Percentiles rank a stretch among this genome's conserved stretches.
phyloP scores from a whole-genome alignment of 2,888 invertebrate species.

The Philaethria dido region DNA sequence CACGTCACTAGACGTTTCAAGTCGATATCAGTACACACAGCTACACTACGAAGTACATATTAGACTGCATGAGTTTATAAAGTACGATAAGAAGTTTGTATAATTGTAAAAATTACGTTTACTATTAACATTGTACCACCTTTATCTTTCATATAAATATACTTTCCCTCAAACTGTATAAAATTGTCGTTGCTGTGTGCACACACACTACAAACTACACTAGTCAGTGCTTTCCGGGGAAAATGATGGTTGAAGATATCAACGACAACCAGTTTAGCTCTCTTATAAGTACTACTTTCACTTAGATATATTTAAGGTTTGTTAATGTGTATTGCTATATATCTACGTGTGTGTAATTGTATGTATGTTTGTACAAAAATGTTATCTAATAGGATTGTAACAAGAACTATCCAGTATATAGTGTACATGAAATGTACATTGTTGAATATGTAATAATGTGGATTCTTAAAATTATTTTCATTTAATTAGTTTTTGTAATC shows the following conservation, averaged over 20 bases:
- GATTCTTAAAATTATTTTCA: no score
- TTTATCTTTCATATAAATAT: conserved; percentile 5
- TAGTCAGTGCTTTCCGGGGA: conserved; percentile 27
- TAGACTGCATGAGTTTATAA: conserved; percentile 18
- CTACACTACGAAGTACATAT: conserved; percentile 18
- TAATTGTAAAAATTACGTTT: conserved; percentile 14
- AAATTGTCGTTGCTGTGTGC: conserved; percentile 9
- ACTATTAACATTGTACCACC: background rate
- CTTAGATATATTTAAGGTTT: conserved; percentile 37
- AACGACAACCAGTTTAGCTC: conserved; percentile 45
- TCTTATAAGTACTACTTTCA: conserved; percentile 46
- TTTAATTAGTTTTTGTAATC: no score
- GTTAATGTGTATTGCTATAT: background rate
- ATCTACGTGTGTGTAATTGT: background rate
- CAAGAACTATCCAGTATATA: background rate
- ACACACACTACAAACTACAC: background rate
- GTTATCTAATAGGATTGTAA: background rate
- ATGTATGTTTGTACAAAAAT: background rate
- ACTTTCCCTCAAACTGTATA: conserved; percentile 4
- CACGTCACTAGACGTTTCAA: conserved; percentile 52
- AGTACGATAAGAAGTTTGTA: conserved; percentile 23
- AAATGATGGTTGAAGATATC: conserved; percentile 40
- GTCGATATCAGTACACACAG: conserved; percentile 38
- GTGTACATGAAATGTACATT: no score
- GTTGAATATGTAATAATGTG: no score